Conservation (phyloP, 2,113 vertebrate species). For the Phoxinus phoxinus region DNA sequence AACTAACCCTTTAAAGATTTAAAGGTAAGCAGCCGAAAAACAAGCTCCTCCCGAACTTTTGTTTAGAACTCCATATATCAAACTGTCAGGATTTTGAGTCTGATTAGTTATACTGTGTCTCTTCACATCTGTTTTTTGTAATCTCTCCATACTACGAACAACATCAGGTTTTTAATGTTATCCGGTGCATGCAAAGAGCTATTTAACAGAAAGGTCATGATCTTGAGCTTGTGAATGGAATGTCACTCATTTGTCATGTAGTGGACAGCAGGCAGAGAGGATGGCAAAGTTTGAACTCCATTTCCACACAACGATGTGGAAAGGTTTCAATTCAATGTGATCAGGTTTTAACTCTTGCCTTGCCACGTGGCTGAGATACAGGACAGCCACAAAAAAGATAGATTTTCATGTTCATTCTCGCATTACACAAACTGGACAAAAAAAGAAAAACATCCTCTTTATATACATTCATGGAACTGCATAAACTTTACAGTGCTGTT, state of each 20-base stretch:
- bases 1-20: no score
- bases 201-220: slow-evolving; percentile 28
- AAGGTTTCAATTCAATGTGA: background rate
- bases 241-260: slow-evolving; percentile 18
- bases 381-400: no score
- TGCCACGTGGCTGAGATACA: no score
- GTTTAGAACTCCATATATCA: background rate
- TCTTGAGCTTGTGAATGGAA: slow-evolving; percentile 12
- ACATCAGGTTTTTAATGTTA: slow-evolving; percentile 35
- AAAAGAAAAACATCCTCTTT: no score
- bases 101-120: slow-evolving; percentile 4
- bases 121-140: slow-evolving; percentile 34
- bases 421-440: background rate
- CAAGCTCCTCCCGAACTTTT: background rate
- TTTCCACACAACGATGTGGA: background rate
- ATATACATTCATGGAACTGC: no score
- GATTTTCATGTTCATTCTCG: background rate
- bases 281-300: background rate
- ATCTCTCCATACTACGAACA: background rate
- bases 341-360: background rate
- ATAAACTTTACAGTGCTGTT: no score
- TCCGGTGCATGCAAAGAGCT: background rate
- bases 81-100: background rate
- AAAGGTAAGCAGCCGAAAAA: background rate
- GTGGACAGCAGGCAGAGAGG: background rate